These are phyloP conservation scores for Salticus scenicus DNA, from an alignment of 2,888 invertebrate genomes.

Conservation along the genomic window DNA sequence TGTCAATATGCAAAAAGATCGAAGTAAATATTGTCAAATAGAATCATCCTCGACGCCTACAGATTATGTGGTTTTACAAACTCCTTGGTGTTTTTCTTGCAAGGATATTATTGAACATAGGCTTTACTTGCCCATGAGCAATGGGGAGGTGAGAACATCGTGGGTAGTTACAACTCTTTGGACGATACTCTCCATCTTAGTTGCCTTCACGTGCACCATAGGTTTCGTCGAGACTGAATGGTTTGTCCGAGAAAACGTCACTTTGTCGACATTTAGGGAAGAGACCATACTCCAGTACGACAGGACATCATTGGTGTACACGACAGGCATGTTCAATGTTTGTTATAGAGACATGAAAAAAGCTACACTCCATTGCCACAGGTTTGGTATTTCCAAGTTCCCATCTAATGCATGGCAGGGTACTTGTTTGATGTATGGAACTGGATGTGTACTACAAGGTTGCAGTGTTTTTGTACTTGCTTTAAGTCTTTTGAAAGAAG, in stretches of 20 bases:
- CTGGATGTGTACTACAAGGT: conserved; percentile 74
- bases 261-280: not conserved
- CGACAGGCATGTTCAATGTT: conserved; percentile 55
- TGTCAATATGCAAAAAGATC: not conserved
- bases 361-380: conserved; percentile 67
- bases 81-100: not conserved
- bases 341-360: conserved; percentile 42
- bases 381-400: conserved; percentile 60
- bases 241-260: conserved; percentile 73
- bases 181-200: conserved; percentile 75
- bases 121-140: not conserved
- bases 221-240: conserved; percentile 77
- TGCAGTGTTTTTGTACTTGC: conserved; percentile 74
- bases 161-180: conserved; percentile 75
- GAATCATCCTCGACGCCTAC: not conserved
- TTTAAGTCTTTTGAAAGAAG: conserved; percentile 73
- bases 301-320: conserved; percentile 48
- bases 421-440: conserved; percentile 74
- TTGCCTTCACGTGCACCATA: conserved; percentile 75
- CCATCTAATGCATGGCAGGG: conserved; percentile 75
- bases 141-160: conserved; percentile 70
- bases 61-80: not conserved
- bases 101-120: not conserved
- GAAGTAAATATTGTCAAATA: not conserved
- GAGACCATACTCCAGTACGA: conserved; percentile 42